Conservation (phyloP, 2,797 vertebrate genomes). For the Enteromius paludinosus region DNA sequence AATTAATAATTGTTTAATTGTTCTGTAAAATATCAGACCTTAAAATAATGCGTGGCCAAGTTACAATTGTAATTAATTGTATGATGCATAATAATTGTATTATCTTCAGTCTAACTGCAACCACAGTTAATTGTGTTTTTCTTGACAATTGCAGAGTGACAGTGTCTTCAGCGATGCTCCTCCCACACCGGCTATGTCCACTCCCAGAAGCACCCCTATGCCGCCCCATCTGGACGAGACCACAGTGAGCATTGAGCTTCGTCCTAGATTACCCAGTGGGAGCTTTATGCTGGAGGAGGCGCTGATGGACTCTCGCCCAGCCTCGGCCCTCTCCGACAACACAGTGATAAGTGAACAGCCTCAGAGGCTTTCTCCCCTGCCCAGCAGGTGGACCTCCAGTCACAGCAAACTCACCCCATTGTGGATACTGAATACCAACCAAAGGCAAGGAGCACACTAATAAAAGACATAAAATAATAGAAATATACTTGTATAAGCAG, state of each 20-base stretch:
- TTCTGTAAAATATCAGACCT: not conserved
- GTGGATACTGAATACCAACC: constrained; percentile 55
- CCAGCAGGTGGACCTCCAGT: constrained; percentile 58
- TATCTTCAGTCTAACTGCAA: not conserved
- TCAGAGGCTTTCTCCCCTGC: constrained; percentile 50
- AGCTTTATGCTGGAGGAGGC: constrained; percentile 56
- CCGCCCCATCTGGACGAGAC: constrained; percentile 52
- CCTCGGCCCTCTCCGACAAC: constrained; percentile 35
- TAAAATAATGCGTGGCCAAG: not conserved
- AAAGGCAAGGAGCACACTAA: constrained; percentile 56
- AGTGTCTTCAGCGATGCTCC: constrained; percentile 51
- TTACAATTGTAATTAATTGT: not conserved
- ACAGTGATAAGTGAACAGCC: constrained; percentile 60
- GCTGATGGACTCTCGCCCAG: constrained; percentile 41
- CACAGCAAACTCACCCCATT: constrained; percentile 58
- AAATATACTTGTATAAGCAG: constrained; percentile 22
- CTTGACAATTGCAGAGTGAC: constrained; percentile 51
- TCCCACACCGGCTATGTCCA: constrained; percentile 51
- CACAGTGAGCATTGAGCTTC: constrained; percentile 52
- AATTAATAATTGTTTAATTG: not conserved
- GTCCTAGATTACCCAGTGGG: constrained; percentile 5
- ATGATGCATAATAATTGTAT: not conserved
- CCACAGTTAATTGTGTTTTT: not conserved
- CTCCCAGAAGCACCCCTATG: constrained; percentile 45
- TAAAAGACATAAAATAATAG: not conserved